Conservation (phyloP, 2,797 vertebrate genomes). For the Anguilla pacifica region DNA sequence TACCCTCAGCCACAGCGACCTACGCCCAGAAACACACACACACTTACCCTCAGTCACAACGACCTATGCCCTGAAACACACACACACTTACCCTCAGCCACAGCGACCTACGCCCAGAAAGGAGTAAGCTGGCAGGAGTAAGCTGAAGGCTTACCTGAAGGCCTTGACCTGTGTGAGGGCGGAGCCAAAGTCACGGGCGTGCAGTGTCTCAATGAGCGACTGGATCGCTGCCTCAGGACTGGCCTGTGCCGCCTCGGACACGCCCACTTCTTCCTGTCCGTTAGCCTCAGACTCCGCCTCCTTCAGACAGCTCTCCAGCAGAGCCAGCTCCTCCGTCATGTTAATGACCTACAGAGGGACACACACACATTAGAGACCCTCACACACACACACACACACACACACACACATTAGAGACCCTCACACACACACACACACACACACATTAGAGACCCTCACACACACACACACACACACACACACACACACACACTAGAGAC, state of each 20-base stretch:
- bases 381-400: not conserved
- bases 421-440: not conserved
- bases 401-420: not conserved
- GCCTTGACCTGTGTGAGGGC: constrained; percentile 93
- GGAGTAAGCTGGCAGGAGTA: too few species aligned
- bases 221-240: constrained; percentile 94
- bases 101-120: too few species aligned
- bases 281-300: constrained; percentile 83
- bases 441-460: constrained; percentile 2
- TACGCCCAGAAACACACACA: too few species aligned
- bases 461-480: constrained; percentile 6
- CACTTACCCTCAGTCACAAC: too few species aligned
- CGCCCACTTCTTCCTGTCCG: constrained; percentile 78
- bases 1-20: too few species aligned
- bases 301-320: constrained; percentile 88
- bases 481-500: not conserved
- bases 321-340: constrained; percentile 93
- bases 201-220: constrained; percentile 89
- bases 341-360: constrained; percentile 84
- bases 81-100: too few species aligned
- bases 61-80: too few species aligned
- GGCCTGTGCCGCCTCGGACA: constrained; percentile 83
- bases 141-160: constrained; percentile 80
- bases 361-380: not conserved
- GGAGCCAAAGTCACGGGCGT: constrained; percentile 85